Base-by-base conservation (phyloP, 2,888 invertebrate species). In the Macaria liturata region DNA sequence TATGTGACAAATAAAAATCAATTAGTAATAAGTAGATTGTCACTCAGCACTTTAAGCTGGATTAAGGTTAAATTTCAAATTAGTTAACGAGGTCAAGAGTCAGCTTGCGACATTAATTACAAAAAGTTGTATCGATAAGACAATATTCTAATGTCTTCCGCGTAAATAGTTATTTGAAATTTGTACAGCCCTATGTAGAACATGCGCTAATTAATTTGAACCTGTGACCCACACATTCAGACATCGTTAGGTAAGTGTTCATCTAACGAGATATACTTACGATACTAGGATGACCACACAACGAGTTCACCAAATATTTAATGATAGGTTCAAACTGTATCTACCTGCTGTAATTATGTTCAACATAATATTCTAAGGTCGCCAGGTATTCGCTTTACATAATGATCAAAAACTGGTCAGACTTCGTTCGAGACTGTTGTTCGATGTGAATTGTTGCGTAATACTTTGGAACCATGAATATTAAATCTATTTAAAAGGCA, bases 401-500 rank as follows among this genome's bases (percentile, higher is more conserved):
- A 69, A 72, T 61, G 68, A 72, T 70, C 61, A 55, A 68, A 67
- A 74, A 73, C 63, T 60, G 64, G 69, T 66, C 64, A 58, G 62
- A 64, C 59, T 70, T 61, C 67, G 69, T 69, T 75, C 69, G 65
- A 75, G 70, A 72, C 64, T 64, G 61, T 64, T 67, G 66, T 67
- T 72, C 66, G 59, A 61, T 55, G 61, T 61, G 50, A 69, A 66
- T 61, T 59, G 69, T 85, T 84, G 77, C 80, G 68, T 74, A 83
- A 84, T 69, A 76, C 69, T 72, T 67, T 67, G 61, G 51, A 55
- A 62, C 76, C 75, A 78, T 81, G 74, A 79, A 81, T 83, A 80
- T 76, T 74, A 71, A 78, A 74, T 71, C 80, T 75, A 74, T 85
- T 85, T 78, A 81, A 76, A 82, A 82, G 73, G 74, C 78, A 83